Percentiles rank a stretch among this genome's conserved stretches.
Conservation (phyloP, 2,888 invertebrate species). For the Drosophila seclusa region DNA sequence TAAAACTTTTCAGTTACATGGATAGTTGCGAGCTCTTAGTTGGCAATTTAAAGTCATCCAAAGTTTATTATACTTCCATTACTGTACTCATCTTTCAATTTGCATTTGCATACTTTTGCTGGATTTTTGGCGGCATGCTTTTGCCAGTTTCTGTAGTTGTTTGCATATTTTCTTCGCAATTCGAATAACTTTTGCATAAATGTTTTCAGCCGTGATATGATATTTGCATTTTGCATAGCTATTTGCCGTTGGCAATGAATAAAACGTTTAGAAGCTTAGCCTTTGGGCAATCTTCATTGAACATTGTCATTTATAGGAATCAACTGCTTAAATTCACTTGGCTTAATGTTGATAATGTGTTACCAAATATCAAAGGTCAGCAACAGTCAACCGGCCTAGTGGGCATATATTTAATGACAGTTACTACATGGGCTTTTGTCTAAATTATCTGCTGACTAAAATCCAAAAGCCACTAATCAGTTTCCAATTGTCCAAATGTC, state of each 20-base stretch:
- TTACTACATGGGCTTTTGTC: constrained; percentile 41
- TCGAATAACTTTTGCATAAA: constrained; percentile 35
- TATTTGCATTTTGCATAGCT: constrained; percentile 20
- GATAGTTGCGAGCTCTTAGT: neutral
- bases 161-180: constrained; percentile 44
- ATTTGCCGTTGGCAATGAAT: constrained; percentile 1
- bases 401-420: constrained; percentile 29
- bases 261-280: constrained; percentile 10
- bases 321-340: constrained; percentile 13
- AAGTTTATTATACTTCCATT: constrained; percentile 12
- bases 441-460: constrained; percentile 48
- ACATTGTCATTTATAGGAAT: constrained; percentile 14
- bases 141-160: constrained; percentile 29
- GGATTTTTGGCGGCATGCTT: constrained; percentile 23
- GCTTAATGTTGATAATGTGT: constrained; percentile 5
- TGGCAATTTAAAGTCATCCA: constrained; percentile 6
- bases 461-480: constrained; percentile 27
- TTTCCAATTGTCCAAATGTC: constrained; percentile 3
- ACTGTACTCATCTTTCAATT: constrained; percentile 24
- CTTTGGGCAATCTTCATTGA: constrained; percentile 17
- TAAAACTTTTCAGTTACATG: neutral
- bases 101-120: constrained; percentile 11
- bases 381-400: constrained; percentile 1
- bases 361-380: constrained; percentile 29
- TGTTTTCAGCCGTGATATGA: constrained; percentile 6